Evolutionary conservation across 2,113 vertebrate species (phyloP), one percentile per base, ranked within the genome.

Genomic region (Acrocephalus kingi): DNA sequence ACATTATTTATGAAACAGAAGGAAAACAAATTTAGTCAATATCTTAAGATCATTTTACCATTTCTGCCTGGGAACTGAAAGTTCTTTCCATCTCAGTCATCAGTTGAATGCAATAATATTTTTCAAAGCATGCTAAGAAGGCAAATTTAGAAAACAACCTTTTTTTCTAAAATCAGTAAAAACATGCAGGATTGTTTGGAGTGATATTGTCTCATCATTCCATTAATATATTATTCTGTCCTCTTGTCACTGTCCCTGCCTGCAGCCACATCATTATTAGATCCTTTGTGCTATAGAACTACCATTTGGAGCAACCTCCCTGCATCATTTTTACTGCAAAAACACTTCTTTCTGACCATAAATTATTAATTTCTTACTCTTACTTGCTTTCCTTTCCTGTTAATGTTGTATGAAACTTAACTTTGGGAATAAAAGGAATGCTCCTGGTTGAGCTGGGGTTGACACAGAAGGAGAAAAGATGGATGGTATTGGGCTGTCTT

Each of bases 1-100:
- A 18, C 20, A 86, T 76, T 91, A 45, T 59, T 94, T 93, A 67
- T 82, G 45, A 90, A 93, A 68, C 21, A 93, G 66, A 95, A 93
- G 54, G 2, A 62, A 90, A 77, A 2, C 1, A 21, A 25, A 54
- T 59, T 45, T 84, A 66, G 62, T 48, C 62, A 71, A 45, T 37
- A 48, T 51, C 20, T 19, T 73, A n/a, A 82, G 66, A 82, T 24
- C 88, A 43, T 87, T 46, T 79, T 66, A 59, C 9, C 30, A 54
- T 79, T 92, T 59, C 28, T 73, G 4, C 14, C 52, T 43, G 39
- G 18, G 15, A 97, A 30, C 10, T 27, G 15, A 61, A 96, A 79
- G 33, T 48, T 94, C 28, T 63, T 84, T 93, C 30, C 25, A 51
- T 66, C 41, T 72, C 71, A 6, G 6, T 48, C 22, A 27, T 69